Evolutionary conservation across 1,140 invertebrate species (phyloP), one percentile per base, ranked within the genome.

Genomic region (Neodiprion pinetum): DNA sequence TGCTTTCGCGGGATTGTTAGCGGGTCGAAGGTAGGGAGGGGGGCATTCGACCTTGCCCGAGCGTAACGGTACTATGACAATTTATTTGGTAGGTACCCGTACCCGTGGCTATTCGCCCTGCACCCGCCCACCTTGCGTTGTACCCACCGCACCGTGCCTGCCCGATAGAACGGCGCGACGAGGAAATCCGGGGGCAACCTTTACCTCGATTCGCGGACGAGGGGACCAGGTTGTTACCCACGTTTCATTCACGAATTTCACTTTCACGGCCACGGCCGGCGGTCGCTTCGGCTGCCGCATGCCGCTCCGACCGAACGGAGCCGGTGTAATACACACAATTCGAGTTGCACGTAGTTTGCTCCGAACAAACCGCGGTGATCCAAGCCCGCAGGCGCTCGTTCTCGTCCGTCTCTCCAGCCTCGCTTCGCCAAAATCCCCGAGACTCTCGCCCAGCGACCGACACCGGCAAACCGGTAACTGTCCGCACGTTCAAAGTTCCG

Each of bases 181-280:
- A 61, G 53, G 11, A 61, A 61, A 61, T 17, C 11, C 53, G 53
- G 53, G n/a, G 53, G 53, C 53, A 61, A 61, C 53, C 53, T 61
- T 61, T 61, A 61, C 53, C 53, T 61, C 8, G 53, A 61, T 61
- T 17, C 53, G 53, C 11, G 53, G 53, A 5, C 53, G 53, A 12
- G 53, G 53, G 53, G 9, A 61, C 53, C 53, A 61, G 82, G 79
- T 80, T 80, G 75, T 78, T 81, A 76, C 75, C 66, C 74, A 76
- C 78, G 78, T 82, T 82, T 81, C 85, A 85, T 85, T 88, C 84
- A 86, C 86, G 84, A 86, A 88, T 84, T 85, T 88, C 84, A 85
- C 85, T 86, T 86, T 87, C 86, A 86, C 82, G 86, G 86, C 79
- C 86, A 86, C 75, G 85, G 84, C 76, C 85, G 84, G 11, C 14